phyloP scores from a whole-genome alignment of 2,113 vertebrate species.

The Pollimyrus isidori region DNA sequence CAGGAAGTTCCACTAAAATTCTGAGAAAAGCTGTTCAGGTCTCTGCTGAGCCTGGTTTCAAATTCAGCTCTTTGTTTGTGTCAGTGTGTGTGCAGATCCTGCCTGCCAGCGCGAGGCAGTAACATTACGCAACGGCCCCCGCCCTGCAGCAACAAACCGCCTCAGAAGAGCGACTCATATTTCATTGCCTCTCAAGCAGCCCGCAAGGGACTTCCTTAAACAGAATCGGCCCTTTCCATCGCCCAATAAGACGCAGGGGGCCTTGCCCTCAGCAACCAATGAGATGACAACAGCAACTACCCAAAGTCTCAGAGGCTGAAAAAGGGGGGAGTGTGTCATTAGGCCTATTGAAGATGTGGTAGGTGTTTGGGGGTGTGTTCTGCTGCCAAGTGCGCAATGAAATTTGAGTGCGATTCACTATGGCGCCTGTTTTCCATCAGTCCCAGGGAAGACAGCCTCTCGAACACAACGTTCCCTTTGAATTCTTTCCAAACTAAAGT shows the following conservation, averaged over 20 bases:
- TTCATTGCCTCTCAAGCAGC: background rate
- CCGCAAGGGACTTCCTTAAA: background rate
- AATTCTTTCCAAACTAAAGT: background rate
- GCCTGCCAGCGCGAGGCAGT: background rate
- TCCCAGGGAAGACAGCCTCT: background rate
- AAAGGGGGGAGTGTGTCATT: background rate
- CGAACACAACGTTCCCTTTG: background rate
- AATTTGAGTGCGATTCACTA: background rate
- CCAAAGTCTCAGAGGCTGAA: slow-evolving; percentile 15
- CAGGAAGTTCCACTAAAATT: background rate
- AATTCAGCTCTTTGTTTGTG: background rate
- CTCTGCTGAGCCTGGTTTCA: background rate
- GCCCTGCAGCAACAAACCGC: background rate
- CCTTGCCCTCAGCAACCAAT: slow-evolving; percentile 44
- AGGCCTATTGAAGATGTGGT: background rate
- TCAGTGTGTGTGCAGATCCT: background rate
- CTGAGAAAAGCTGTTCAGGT: background rate
- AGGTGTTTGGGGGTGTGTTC: background rate
- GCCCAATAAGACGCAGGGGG: slow-evolving; percentile 41
- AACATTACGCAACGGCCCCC: slow-evolving; percentile 8
- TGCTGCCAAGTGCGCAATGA: background rate
- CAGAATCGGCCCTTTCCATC: background rate
- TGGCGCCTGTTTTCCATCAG: background rate
- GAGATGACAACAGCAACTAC: background rate
- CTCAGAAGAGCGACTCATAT: background rate